phyloP scores from a whole-genome alignment of 2,888 invertebrate species.

The Nomada lathburiana region DNA sequence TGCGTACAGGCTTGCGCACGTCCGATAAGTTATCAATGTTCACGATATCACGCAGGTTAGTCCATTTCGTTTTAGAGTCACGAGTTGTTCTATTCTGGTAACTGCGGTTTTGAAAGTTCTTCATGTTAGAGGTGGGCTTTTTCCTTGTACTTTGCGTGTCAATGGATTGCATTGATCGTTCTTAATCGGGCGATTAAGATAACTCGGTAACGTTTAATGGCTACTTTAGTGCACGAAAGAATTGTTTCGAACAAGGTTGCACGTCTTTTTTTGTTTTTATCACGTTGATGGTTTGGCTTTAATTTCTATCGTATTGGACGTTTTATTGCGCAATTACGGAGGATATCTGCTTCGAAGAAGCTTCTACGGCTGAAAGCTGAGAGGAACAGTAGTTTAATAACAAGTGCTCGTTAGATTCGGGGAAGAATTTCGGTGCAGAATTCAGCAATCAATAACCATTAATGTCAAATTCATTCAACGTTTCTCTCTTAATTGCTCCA shows the following conservation, averaged over 20 bases:
- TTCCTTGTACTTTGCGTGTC: too few species aligned
- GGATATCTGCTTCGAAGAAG: background rate
- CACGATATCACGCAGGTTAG: background rate
- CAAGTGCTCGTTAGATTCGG: background rate
- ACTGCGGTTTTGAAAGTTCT: too few species aligned
- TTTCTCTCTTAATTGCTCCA: too few species aligned
- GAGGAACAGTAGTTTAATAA: too few species aligned
- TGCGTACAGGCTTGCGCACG: too few species aligned
- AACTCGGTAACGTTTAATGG: constrained; percentile 4
- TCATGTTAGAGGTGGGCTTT: background rate
- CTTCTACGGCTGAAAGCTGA: too few species aligned
- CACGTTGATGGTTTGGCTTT: background rate
- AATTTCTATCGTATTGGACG: constrained; percentile 7
- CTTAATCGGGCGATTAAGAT: background rate
- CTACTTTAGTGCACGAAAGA: background rate
- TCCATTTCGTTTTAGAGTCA: too few species aligned
- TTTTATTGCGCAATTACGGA: background rate
- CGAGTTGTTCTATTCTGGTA: too few species aligned
- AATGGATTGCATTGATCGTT: background rate
- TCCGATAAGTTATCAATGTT: too few species aligned
- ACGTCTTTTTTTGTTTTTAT: background rate
- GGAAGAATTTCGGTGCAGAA: background rate
- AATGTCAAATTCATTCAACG: too few species aligned
- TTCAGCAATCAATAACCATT: background rate
- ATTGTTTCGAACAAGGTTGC: background rate